Base-by-base conservation (phyloP, 2,888 invertebrate species). In the Euzophera pinguis region DNA sequence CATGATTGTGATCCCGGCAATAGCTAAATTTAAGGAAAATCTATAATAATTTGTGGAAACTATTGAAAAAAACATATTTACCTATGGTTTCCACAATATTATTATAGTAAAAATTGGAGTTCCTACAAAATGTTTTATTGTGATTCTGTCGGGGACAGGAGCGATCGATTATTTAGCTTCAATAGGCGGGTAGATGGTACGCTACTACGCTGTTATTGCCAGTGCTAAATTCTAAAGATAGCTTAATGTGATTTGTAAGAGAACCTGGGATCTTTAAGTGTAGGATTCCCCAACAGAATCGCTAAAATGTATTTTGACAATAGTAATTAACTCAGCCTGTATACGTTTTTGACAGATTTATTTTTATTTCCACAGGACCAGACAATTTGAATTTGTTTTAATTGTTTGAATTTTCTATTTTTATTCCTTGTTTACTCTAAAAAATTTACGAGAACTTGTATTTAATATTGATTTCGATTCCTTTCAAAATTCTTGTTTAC, bases 161-260 rank as follows among this genome's bases (percentile, higher is more conserved):
- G 41, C 53, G 73, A 78, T 79, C 72, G 61, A 56, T 61, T 71
- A 69, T 78, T 81, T 81, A 81, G 73, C 67, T 53, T n/a, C 58
- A 67, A 67, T 55, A 58, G 61, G 73, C 70, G 61, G 64, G 80
- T 85, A 86, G 82, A 79, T 69, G 17, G 22, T 59, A 73, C 61
- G 81, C 84, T 85, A 84, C 78, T 65, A 70, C 32, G 68, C 73
- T 62, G 70, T 71, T n/a, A 75, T 79, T 78, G 75, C 74, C 65
- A 79, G 63, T 58, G 74, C 72, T 81, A 81, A 80, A 80, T 74
- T 69, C 68, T 55, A 59, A 57, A 57, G 61, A 74, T 81, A 67
- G 58, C 9, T 13, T 41, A 50, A 38, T 38, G 51, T 9, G 10
- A 27, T 0, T 49, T 48, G 62, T 61, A 62, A 61, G 64, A 22